Evolutionary conservation across 2,888 invertebrate genomes (phyloP), one percentile per base, ranked within the genome.

Genomic region (Cephus pygmeus): DNA sequence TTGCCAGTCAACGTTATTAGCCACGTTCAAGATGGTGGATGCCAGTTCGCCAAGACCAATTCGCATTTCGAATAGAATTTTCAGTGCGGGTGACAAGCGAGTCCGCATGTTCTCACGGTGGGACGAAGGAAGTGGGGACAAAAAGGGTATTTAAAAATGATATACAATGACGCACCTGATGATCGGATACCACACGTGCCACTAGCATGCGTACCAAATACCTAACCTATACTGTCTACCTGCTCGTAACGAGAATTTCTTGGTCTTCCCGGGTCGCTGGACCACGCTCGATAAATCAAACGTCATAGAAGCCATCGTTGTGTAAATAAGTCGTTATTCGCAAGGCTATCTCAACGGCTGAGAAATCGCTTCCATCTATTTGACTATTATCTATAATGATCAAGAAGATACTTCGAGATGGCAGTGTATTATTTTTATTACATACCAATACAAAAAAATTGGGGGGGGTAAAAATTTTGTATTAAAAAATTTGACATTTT

Each of bases 1-100:
- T 87, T 87, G 87, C 83, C 77, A 80, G 84, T 86, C 85, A 85
- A 69, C 35, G 69, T 78, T 69, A 71, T 34, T 69, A 34, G 56
- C 15, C 36, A 74, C 36, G 35, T 74, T 30, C 74, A 34, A 74
- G 74, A 74, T 34, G 36, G 36, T 6, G 35, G 34, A 35, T 1
- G 74, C 9, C n/a, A 34, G 71, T 71, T 71, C 31, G 71, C 71
- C 23, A 33, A 71, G 71, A 71, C 3, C 23, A 23, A 23, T 56
- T 56, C 56, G 56, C 56, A 56, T 23, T 56, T 56, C 71, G 71
- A 34, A 30, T 31, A 71, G 11, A 71, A 12, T 11, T 71, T 31
- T 34, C 31, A 56, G 56, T 0, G 9, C 9, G 9, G 56, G 15
- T 9, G 23, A 56, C 23, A 23, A 56, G 2, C 56, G 6, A 9